These are phyloP conservation scores for Ciconia stormi DNA, from an alignment of 2,113 vertebrate species.

Conservation along the genomic window DNA sequence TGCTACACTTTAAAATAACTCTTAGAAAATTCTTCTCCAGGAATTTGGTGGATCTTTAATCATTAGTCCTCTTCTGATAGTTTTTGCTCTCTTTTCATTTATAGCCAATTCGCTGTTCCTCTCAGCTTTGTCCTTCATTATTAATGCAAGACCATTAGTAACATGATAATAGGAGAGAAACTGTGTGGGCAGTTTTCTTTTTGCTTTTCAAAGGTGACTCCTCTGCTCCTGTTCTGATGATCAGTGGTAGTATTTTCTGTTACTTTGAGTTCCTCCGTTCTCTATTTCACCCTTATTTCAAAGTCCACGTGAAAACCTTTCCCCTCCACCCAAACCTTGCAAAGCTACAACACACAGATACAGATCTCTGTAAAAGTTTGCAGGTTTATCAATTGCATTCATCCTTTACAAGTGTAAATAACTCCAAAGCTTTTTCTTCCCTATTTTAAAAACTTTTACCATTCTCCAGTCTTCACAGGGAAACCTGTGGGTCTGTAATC, in stretches of 20 bases:
- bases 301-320: not conserved
- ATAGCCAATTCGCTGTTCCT: not conserved
- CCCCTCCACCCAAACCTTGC: not conserved
- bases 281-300: not conserved
- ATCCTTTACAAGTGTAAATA: not conserved
- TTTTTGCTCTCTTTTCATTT: not conserved
- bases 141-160: constrained; percentile 53
- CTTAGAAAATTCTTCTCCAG: not conserved
- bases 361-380: not conserved
- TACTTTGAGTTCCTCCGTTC: not conserved
- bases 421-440: not conserved
- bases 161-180: constrained; percentile 3
- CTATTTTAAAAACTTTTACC: not conserved
- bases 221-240: not conserved
- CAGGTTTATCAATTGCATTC: not conserved
- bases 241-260: not conserved
- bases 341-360: not conserved
- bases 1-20: not conserved
- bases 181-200: not conserved
- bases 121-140: constrained; percentile 40
- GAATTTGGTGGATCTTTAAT: not conserved
- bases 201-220: constrained; percentile 15
- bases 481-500: not conserved
- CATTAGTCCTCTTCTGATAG: not conserved
- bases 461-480: not conserved